Percentiles rank a stretch among this genome's conserved stretches.
phyloP scores from a whole-genome alignment of 1,140 invertebrate species.

The Brachionus plicatilis region DNA sequence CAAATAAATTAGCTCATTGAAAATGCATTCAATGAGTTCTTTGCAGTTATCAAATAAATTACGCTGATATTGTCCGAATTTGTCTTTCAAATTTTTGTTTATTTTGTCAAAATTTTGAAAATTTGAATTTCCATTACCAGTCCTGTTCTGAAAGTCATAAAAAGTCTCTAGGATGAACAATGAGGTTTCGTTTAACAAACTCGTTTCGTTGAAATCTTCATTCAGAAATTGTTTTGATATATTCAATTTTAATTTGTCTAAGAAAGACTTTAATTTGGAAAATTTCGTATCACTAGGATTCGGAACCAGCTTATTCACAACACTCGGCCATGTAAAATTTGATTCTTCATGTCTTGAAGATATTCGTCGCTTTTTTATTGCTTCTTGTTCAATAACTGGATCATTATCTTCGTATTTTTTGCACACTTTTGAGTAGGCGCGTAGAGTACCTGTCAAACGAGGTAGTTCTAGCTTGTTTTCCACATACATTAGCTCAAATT shows the following conservation, averaged over 20 bases:
- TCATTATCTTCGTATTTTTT: slow-evolving; percentile 29
- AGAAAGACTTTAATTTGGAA: neutral
- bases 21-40: slow-evolving; percentile 12
- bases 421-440: slow-evolving; percentile 47
- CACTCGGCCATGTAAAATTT: slow-evolving; percentile 1
- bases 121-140: neutral
- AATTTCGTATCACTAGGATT: neutral
- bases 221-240: slow-evolving; percentile 20
- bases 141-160: neutral
- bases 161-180: slow-evolving; percentile 13
- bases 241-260: neutral
- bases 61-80: slow-evolving; percentile 33
- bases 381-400: neutral
- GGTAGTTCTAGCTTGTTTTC: slow-evolving; percentile 43
- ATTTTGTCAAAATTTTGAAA: slow-evolving; percentile 30
- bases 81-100: neutral
- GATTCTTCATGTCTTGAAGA: neutral
- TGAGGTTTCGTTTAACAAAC: neutral
- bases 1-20: neutral
- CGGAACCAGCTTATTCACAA: neutral
- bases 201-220: slow-evolving; percentile 23
- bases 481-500: neutral
- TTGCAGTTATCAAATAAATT: slow-evolving; percentile 26
- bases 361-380: neutral
- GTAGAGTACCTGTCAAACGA: slow-evolving; percentile 47